phyloP scores from a whole-genome alignment of 64 coral and sea anemone species.

The Exaiptasia diaphana region DNA sequence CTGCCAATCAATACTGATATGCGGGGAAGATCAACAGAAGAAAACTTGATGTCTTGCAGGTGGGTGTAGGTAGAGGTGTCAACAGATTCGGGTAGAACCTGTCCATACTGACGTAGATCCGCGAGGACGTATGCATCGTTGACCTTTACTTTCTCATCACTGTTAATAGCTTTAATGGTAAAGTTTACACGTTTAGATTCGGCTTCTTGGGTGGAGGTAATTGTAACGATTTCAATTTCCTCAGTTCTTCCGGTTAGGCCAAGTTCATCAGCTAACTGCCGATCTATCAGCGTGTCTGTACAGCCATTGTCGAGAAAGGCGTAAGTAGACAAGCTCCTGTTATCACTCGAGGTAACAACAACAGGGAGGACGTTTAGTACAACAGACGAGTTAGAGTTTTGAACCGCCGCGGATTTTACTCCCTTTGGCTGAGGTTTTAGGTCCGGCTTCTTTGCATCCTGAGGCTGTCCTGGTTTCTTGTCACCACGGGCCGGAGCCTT shows the following conservation, averaged over 20 bases:
- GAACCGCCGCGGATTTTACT: neutral
- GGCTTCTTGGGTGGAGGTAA: slow-evolving; percentile 17
- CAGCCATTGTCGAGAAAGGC: slow-evolving; percentile 56
- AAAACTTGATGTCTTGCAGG: slow-evolving; percentile 26
- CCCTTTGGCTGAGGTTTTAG: neutral
- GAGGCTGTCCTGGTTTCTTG: neutral
- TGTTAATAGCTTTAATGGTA: slow-evolving; percentile 13
- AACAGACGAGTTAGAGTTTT: neutral
- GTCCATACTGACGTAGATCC: slow-evolving; percentile 29
- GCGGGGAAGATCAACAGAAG: slow-evolving; percentile 40
- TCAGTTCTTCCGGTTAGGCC: slow-evolving; percentile 16
- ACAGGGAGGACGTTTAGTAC: slow-evolving; percentile 50
- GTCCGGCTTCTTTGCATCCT: neutral
- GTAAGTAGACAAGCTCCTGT: slow-evolving; percentile 40
- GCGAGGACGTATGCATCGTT: slow-evolving; percentile 36
- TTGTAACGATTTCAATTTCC: slow-evolving; percentile 35
- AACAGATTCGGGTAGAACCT: neutral
- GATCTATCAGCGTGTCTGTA: slow-evolving; percentile 44
- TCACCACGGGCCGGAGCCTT: neutral
- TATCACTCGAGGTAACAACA: neutral
- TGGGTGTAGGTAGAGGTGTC: neutral
- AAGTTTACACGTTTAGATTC: slow-evolving; percentile 2
- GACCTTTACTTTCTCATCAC: slow-evolving; percentile 14
- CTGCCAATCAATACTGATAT: slow-evolving; percentile 58
- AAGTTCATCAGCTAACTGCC: slow-evolving; percentile 42